Evolutionary conservation across 2,113 vertebrate genomes (phyloP).

Genomic region (Sclerurus mexicanus): DNA sequence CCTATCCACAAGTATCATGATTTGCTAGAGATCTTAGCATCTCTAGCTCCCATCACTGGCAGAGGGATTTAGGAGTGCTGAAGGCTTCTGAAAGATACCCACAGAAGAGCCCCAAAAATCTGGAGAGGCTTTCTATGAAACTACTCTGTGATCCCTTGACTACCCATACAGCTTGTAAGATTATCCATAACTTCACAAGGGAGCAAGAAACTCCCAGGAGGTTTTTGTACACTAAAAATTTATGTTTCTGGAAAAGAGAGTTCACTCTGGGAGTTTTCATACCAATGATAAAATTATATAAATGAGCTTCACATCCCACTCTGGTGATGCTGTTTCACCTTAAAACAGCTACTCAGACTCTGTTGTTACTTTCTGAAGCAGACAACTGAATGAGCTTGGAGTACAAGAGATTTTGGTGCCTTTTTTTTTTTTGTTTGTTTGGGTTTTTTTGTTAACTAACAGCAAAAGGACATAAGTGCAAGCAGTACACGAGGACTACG

Average conservation of each 20-base stretch:
- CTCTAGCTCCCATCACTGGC: background rate
- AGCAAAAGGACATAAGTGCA: background rate
- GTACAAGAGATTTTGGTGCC: background rate
- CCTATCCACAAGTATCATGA: background rate
- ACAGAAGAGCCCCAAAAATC: background rate
- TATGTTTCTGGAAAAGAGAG: background rate
- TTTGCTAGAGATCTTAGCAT: background rate
- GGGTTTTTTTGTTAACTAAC: background rate
- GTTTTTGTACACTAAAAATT: background rate
- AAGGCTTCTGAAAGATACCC: background rate
- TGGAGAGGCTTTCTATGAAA: background rate
- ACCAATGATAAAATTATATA: background rate
- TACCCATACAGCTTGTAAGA: background rate
- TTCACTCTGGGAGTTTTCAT: background rate
- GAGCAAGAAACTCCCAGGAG: background rate
- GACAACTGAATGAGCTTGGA: background rate
- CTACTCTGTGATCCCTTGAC: background rate
- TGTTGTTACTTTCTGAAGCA: background rate
- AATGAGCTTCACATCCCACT: background rate
- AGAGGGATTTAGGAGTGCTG: background rate
- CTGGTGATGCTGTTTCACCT: background rate
- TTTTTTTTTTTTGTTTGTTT: no score
- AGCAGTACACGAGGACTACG: background rate
- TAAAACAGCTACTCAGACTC: background rate
- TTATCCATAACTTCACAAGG: background rate